Evolutionary conservation across 2,797 vertebrate species (phyloP).

Genomic region (Alauda arvensis): DNA sequence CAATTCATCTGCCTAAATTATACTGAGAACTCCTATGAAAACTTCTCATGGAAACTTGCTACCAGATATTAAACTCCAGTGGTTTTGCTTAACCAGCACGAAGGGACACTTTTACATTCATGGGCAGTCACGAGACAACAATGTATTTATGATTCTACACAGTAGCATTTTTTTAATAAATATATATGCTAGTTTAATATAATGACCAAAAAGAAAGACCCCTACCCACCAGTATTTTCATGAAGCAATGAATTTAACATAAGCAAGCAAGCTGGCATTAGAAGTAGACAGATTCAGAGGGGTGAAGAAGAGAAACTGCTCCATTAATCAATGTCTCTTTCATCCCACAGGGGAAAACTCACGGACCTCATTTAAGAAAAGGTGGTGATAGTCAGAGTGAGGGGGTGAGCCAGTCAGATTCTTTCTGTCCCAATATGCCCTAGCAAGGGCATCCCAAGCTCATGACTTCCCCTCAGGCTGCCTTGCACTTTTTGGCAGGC

Average conservation of each 20-base stretch:
- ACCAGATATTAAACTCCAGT: neutral
- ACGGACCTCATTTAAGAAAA: neutral
- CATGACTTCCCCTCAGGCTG: neutral
- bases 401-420: neutral
- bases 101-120: neutral
- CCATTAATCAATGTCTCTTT: neutral
- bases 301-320: slow-evolving; percentile 4
- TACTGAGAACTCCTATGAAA: neutral
- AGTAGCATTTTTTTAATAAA: neutral
- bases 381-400: neutral
- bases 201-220: neutral
- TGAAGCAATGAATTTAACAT: neutral
- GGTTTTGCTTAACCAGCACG: neutral
- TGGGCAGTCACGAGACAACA: neutral
- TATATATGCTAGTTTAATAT: neutral
- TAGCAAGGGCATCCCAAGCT: neutral
- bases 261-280: neutral
- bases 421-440: neutral
- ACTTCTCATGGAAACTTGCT: neutral
- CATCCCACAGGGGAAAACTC: neutral
- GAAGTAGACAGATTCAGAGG: neutral
- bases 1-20: neutral
- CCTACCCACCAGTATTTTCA: neutral
- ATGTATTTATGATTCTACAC: neutral
- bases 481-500: neutral